These are phyloP conservation scores for Callorhinus ursinus DNA, from an alignment of 2,113 vertebrate species.

Conservation along the genomic window DNA sequence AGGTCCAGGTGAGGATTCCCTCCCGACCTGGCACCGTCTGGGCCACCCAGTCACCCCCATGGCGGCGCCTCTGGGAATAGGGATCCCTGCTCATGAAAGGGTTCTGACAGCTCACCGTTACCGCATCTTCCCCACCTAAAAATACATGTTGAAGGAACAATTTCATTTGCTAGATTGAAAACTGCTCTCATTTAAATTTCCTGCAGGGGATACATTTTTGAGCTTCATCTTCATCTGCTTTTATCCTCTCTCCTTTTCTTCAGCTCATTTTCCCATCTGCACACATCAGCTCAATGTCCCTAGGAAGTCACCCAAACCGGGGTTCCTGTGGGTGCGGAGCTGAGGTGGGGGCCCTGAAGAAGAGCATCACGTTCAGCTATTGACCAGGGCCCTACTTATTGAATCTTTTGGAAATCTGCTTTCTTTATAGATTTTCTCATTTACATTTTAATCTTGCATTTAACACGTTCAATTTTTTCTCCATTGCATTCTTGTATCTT, in stretches of 20 bases:
- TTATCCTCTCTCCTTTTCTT: not conserved
- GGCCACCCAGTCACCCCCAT: not conserved
- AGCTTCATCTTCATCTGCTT: not conserved
- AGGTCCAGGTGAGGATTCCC: not conserved
- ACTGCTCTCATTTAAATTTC: not conserved
- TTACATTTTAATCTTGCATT: not conserved
- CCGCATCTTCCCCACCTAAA: not conserved
- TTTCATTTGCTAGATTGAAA: not conserved
- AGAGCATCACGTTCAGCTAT: not conserved
- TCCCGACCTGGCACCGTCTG: not conserved
- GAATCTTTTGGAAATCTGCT: not conserved
- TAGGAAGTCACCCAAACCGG: not conserved
- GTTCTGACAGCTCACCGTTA: not conserved
- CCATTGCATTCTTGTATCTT: not conserved
- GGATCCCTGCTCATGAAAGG: not conserved
- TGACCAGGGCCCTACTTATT: not conserved
- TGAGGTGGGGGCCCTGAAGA: not conserved
- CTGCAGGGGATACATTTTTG: not conserved
- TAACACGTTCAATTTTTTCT: not conserved
- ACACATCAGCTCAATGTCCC: not conserved
- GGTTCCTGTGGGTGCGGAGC: not conserved
- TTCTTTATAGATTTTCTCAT: conserved; percentile 16
- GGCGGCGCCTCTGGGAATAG: not conserved
- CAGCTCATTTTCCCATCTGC: not conserved
- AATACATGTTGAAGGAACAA: not conserved